A percentile compares a stretch with the other conserved stretches of the same genome.
Conservation (phyloP, 2,888 invertebrate species). For the Clunio marinus region DNA sequence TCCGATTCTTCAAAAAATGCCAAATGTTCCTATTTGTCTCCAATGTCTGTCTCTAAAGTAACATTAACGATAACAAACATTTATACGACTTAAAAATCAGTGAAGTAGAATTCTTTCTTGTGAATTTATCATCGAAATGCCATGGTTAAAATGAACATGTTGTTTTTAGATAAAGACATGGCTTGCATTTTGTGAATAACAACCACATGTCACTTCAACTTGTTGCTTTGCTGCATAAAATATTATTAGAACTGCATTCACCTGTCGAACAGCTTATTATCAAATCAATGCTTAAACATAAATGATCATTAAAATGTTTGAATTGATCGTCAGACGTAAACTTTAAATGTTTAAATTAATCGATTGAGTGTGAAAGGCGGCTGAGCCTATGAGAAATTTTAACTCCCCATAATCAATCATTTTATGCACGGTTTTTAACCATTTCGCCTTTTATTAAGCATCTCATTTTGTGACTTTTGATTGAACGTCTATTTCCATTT, state of each 20-base stretch:
- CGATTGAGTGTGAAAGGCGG: not conserved
- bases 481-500: not conserved
- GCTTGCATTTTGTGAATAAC: not conserved
- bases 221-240: too few species aligned
- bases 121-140: slow-evolving; percentile 1
- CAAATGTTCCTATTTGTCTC: too few species aligned
- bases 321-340: not conserved
- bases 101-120: not conserved
- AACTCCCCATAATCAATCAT: slow-evolving; percentile 13
- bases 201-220: not conserved
- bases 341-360: not conserved
- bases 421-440: not conserved
- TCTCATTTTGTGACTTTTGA: not conserved
- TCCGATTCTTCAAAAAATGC: too few species aligned
- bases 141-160: not conserved
- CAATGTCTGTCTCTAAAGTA: too few species aligned
- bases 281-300: not conserved
- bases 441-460: not conserved
- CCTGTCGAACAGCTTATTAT: not conserved
- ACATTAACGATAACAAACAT: too few species aligned
- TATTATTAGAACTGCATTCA: not conserved
- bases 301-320: too few species aligned
- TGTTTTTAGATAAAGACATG: slow-evolving; percentile 5
- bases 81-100: too few species aligned
- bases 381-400: not conserved